Percentiles rank a stretch among this genome's conserved stretches.
These are phyloP conservation scores for Schizothorax lantsangensis DNA, from an alignment of 2,797 vertebrate species.

Conservation along the genomic window DNA sequence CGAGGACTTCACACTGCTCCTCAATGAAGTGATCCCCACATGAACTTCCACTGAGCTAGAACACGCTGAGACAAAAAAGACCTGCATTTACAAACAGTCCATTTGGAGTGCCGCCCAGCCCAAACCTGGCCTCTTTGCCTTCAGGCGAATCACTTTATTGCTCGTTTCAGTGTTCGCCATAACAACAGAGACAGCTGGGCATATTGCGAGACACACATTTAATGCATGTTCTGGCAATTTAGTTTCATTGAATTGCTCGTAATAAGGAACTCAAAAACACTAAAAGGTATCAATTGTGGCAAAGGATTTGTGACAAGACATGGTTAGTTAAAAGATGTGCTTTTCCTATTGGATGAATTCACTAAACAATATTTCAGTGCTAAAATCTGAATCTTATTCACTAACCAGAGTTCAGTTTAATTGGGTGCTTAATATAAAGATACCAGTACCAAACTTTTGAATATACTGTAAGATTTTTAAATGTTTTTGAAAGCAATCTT, in stretches of 20 bases:
- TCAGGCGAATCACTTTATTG: constrained; percentile 64
- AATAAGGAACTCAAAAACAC: constrained; percentile 27
- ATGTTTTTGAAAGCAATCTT: no score
- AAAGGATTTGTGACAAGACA: constrained; percentile 23
- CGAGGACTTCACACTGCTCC: constrained; percentile 61
- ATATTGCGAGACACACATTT: constrained; percentile 56
- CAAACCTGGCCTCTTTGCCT: constrained; percentile 59
- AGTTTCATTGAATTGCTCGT: constrained; percentile 28
- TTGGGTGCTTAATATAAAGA: not conserved
- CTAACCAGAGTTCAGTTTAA: not conserved
- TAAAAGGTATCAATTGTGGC: not conserved
- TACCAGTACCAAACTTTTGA: not conserved
- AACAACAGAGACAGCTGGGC: constrained; percentile 65
- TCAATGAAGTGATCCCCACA: constrained; percentile 63
- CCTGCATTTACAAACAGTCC: constrained; percentile 57
- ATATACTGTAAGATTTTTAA: not conserved
- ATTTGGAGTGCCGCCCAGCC: constrained; percentile 56
- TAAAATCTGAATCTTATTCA: not conserved
- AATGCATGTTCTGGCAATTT: constrained; percentile 56
- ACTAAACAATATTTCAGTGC: not conserved
- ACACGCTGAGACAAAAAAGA: constrained; percentile 67
- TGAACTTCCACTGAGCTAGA: constrained; percentile 64
- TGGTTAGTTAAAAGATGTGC: not conserved
- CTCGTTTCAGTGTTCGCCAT: constrained; percentile 59
- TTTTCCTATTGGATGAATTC: not conserved